Percentiles rank a stretch among this genome's conserved stretches.
phyloP scores from a whole-genome alignment of 1,140 invertebrate species.

The Nasonia giraulti region DNA sequence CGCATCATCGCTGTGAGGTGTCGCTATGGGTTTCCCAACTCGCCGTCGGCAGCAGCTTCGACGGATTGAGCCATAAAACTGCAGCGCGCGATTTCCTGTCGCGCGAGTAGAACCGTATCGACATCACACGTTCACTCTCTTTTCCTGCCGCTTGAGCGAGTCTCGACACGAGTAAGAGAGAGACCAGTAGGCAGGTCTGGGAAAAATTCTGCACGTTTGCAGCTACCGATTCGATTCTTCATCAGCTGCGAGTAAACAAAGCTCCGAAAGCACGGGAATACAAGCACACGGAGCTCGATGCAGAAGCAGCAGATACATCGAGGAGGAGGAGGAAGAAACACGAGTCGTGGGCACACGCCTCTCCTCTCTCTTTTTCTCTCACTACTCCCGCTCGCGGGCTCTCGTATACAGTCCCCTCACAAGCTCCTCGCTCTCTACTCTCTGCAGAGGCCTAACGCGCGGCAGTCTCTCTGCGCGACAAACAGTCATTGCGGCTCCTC shows the following conservation, averaged over 20 bases:
- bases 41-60: not conserved
- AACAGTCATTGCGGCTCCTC: constrained; percentile 47
- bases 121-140: constrained; percentile 7
- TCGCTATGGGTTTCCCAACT: constrained; percentile 5
- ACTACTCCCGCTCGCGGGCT: not conserved
- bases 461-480: constrained; percentile 30
- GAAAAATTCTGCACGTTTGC: constrained; percentile 1
- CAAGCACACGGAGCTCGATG: not conserved
- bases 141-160: not conserved
- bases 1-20: not conserved
- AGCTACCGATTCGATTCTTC: too few relatives aligned
- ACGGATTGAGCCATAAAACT: constrained; percentile 48
- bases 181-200: constrained; percentile 26
- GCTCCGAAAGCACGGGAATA: not conserved
- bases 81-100: constrained; percentile 38
- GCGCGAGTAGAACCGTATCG: not conserved
- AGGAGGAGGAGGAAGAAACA: constrained; percentile 64
- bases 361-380: constrained; percentile 59
- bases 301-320: constrained; percentile 18
- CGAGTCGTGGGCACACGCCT: constrained; percentile 70
- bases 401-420: not conserved
- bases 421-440: not conserved
- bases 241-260: too few relatives aligned
- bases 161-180: not conserved
- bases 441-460: not conserved